Conservation (phyloP, 2,113 vertebrate species). For the Fukomys damarensis region DNA sequence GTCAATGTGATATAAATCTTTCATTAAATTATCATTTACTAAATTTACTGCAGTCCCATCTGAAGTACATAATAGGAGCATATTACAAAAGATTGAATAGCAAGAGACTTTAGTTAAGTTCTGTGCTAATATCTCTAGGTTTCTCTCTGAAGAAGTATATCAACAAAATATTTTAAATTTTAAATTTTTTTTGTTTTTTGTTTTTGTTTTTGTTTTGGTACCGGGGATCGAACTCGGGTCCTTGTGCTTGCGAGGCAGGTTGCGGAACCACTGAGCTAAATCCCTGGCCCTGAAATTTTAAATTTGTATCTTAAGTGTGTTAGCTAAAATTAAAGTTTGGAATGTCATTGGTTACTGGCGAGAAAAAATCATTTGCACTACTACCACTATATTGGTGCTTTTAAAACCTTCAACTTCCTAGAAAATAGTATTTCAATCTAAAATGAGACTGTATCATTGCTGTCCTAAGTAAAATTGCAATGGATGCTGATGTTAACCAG, state of each 20-base stretch:
- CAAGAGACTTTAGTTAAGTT: not conserved
- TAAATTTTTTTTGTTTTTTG: too few relatives aligned
- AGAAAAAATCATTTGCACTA: constrained; percentile 27
- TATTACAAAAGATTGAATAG: constrained; percentile 1
- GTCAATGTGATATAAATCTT: not conserved
- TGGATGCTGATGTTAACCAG: not conserved
- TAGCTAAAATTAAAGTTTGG: constrained; percentile 50
- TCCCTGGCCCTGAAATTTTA: not conserved
- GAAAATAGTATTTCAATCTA: not conserved
- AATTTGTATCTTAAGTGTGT: not conserved
- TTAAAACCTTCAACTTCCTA: constrained; percentile 11
- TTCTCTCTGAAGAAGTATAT: not conserved
- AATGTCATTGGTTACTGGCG: not conserved
- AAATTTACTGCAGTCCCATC: not conserved
- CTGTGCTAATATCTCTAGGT: not conserved
- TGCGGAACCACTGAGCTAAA: too few relatives aligned
- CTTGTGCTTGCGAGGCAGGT: too few relatives aligned
- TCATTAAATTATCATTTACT: constrained; percentile 25
- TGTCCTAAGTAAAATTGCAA: not conserved
- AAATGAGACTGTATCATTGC: not conserved
- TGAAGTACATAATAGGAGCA: not conserved
- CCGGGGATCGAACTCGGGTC: too few relatives aligned
- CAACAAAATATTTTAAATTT: not conserved
- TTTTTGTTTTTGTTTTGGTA: too few relatives aligned
- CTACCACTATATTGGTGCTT: not conserved